Conservation (phyloP, 2,113 vertebrate genomes). For the mouse (Mus musculus) region DNA sequence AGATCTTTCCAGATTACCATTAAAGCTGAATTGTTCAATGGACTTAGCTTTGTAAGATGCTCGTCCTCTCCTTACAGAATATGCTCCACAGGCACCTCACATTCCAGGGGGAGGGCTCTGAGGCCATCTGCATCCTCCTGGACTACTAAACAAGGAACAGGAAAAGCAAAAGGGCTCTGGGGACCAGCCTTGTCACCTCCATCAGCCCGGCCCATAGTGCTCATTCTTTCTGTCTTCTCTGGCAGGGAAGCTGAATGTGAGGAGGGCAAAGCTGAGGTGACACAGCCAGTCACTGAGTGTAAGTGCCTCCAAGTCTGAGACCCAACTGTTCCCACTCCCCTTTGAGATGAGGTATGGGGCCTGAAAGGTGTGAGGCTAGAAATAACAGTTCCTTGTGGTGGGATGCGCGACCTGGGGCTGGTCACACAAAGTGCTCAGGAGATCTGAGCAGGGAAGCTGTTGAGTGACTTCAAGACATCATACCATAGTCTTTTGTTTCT, state of each 20-base stretch:
- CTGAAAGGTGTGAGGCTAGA: neutral
- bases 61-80: neutral
- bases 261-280: neutral
- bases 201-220: neutral
- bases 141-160: slow-evolving; percentile 28
- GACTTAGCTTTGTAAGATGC: neutral
- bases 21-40: slow-evolving; percentile 59
- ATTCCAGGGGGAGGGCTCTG: slow-evolving; percentile 29
- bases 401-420: neutral
- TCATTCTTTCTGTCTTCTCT: neutral
- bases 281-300: neutral
- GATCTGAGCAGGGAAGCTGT: neutral
- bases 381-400: neutral
- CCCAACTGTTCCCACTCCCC: neutral
- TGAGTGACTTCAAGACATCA: neutral
- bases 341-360: neutral
- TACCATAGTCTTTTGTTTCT: neutral
- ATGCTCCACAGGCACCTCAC: neutral
- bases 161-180: slow-evolving; percentile 50
- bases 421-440: neutral
- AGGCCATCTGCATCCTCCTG: neutral
- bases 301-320: neutral
- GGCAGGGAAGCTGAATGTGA: neutral
- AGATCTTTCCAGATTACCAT: slow-evolving; percentile 46
- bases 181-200: slow-evolving; percentile 21